Percentiles rank a stretch among this genome's conserved stretches.
Conservation (phyloP, 1,140 invertebrate genomes). For the Solenopsis fugax region DNA sequence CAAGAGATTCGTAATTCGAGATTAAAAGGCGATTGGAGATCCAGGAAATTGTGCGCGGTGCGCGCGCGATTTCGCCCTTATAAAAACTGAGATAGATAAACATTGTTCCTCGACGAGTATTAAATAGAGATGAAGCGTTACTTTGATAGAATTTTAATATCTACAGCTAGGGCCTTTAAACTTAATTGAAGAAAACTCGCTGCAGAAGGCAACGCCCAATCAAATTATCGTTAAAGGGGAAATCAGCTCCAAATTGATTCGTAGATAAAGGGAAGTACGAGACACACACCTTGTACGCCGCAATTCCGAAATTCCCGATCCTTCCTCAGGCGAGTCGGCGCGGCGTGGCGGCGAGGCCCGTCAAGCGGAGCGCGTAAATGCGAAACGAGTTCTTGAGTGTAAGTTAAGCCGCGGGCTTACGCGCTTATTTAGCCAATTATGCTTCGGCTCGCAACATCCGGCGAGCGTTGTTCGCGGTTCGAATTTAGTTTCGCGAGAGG, state of each 20-base stretch:
- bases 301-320: constrained; percentile 47
- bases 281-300: constrained; percentile 22
- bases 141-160: background rate
- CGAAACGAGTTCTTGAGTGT: constrained; percentile 58
- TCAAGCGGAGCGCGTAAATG: constrained; percentile 50
- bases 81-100: background rate
- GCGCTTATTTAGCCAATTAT: constrained; percentile 64
- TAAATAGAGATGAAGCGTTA: background rate
- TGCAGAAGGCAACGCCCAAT: background rate
- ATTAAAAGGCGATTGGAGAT: background rate
- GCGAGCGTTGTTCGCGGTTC: constrained; percentile 54
- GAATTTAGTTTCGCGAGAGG: constrained; percentile 43
- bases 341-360: background rate
- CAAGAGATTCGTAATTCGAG: background rate
- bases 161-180: background rate
- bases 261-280: constrained; percentile 20
- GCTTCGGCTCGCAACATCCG: constrained; percentile 48
- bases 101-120: background rate
- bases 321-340: background rate
- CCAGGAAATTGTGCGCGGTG: background rate
- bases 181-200: background rate
- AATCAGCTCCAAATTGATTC: constrained; percentile 39
- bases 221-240: constrained; percentile 6
- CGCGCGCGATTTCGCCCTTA: background rate
- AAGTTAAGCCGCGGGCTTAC: constrained; percentile 59